These are phyloP conservation scores for Avahi laniger DNA, from an alignment of 2,797 vertebrate genomes.

Conservation along the genomic window DNA sequence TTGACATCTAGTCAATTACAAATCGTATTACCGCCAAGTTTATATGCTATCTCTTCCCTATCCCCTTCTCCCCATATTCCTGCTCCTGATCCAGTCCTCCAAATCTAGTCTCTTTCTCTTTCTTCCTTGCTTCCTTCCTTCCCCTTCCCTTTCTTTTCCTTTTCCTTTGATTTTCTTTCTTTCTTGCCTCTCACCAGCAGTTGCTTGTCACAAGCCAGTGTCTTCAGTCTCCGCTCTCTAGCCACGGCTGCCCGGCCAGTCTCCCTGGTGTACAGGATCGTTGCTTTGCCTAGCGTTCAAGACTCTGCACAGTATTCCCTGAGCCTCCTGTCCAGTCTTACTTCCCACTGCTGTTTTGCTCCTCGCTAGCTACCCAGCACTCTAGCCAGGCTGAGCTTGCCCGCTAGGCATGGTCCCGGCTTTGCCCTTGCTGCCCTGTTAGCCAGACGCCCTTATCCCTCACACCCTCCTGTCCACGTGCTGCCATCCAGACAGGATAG, in stretches of 20 bases:
- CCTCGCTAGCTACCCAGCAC: background rate
- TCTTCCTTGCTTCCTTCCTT: background rate
- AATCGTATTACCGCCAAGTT: too few species aligned
- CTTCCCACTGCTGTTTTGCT: background rate
- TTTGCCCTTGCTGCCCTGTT: background rate
- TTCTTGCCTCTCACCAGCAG: background rate
- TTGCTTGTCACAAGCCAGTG: fast-evolving
- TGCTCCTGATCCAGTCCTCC: background rate
- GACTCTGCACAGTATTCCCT: fast-evolving
- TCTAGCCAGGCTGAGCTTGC: background rate
- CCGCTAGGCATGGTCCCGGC: fast-evolving
- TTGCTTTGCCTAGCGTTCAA: background rate
- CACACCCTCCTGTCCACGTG: fast-evolving
- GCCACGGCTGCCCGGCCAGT: background rate
- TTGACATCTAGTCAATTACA: background rate
- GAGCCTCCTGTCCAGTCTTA: background rate
- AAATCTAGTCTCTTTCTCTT: background rate
- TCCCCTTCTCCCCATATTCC: background rate
- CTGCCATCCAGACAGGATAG: too few species aligned
- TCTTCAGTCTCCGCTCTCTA: background rate
- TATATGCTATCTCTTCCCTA: background rate
- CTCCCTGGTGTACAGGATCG: fast-evolving
- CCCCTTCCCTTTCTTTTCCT: background rate
- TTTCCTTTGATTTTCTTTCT: background rate
- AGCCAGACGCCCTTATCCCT: background rate